phyloP scores from a whole-genome alignment of 2,113 vertebrate genomes.

The Pimephales promelas region DNA sequence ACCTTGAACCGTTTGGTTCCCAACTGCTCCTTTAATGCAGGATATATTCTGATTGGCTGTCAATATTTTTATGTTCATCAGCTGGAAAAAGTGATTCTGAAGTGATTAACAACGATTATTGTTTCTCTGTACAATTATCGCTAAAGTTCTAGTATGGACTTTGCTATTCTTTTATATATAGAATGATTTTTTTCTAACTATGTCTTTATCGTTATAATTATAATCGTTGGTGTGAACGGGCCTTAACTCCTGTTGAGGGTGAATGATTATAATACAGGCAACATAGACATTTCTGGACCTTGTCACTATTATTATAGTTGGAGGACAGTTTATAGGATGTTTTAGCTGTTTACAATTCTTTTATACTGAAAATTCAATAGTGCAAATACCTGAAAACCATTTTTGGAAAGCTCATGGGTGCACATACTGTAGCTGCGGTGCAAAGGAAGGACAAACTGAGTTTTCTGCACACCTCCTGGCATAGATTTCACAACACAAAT shows the following conservation, averaged over 20 bases:
- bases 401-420: constrained; percentile 2
- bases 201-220: too few species aligned
- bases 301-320: not conserved
- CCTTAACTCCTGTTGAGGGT: not conserved
- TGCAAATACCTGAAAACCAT: not conserved
- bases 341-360: not conserved
- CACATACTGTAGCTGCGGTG: not conserved
- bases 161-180: too few species aligned
- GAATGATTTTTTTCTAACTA: too few species aligned
- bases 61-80: too few species aligned
- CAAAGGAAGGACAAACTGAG: not conserved
- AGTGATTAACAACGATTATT: too few species aligned
- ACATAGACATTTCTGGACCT: not conserved
- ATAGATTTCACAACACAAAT: constrained; percentile 31
- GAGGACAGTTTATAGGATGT: not conserved
- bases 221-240: too few species aligned
- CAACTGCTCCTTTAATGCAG: too few species aligned
- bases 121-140: too few species aligned
- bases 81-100: too few species aligned
- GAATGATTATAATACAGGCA: not conserved
- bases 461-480: constrained; percentile 17
- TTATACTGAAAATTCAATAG: not conserved
- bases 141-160: too few species aligned
- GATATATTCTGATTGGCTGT: too few species aligned
- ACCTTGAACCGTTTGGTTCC: too few species aligned